Evolutionary conservation across 2,113 vertebrate species (phyloP), one percentile per base, ranked within the genome.

Genomic region (Xiphias gladius): DNA sequence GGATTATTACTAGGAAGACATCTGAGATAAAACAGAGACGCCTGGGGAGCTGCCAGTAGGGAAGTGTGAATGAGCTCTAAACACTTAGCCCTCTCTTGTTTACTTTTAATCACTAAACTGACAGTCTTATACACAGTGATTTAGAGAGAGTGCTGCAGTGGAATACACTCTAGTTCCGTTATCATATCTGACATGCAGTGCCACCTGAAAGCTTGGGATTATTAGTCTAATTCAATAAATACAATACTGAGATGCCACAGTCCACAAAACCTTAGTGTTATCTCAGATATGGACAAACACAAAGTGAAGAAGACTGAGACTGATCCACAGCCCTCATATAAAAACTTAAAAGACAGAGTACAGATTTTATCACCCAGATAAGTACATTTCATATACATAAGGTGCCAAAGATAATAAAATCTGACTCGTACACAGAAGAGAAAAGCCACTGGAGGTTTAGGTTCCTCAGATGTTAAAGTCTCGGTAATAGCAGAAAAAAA

Each of bases 31-130:
- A 83, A 69, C 19, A 35, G 71, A 58, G n/a, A 52, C 19, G 64
- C 50, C 28, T 83, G 87, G 89, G 88, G 41, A 67, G 65, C 43
- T 66, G 82, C 89, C 83, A 90, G 26, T 8, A 16, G 32, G 85
- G 67, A 88, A 81, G 76, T 59, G 72, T 54, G 57, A 79, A 39
- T 22, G 16, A 70, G 63, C 39, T 43, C 63, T 46, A 52, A 67
- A 84, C 67, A 63, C 50, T 55, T 24, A n/a, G 35, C 28, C 63
- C 39, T 57, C 54, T 77, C 55, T 48, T 77, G 59, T 75, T 81
- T 81, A 55, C 76, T 79, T 87, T 85, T 17, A 28, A 73, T 83
- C 74, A 65, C 20, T 43, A 1, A 54, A 50, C 46, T n/a, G 70
- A 66, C 71, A 24, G 63, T 75, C 54, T 77, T 62, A 76, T 79